These are phyloP conservation scores for Denticeps clupeoides DNA, from an alignment of 2,797 vertebrate genomes.

Conservation along the genomic window DNA sequence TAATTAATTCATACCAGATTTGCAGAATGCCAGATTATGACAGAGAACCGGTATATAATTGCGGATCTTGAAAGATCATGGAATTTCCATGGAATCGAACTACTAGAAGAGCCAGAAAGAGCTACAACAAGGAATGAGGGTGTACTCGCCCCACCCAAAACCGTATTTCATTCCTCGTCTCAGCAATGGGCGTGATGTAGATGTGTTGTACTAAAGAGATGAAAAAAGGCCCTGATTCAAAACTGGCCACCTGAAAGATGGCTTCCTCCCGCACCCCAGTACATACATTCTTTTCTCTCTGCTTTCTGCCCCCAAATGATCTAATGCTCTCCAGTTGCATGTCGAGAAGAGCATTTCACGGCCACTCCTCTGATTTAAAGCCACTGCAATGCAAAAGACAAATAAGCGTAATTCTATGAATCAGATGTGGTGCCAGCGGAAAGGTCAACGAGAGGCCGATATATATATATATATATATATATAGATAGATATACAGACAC, in stretches of 20 bases:
- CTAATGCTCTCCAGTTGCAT: slow-evolving; percentile 50
- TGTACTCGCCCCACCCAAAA: too few species aligned
- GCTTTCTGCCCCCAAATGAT: slow-evolving; percentile 42
- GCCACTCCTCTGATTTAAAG: slow-evolving; percentile 45
- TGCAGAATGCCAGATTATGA: too few species aligned
- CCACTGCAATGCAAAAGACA: slow-evolving; percentile 4
- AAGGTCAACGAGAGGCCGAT: neutral
- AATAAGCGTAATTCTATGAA: slow-evolving; percentile 2
- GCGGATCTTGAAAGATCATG: too few species aligned
- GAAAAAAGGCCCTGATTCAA: neutral
- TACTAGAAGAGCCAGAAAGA: too few species aligned
- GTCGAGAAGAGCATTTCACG: slow-evolving; percentile 40
- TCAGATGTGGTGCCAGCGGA: slow-evolving; percentile 32
- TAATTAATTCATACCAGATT: too few species aligned
- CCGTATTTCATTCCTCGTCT: too few species aligned
- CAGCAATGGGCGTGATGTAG: neutral
- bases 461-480: too few species aligned
- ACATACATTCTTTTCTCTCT: slow-evolving; percentile 21
- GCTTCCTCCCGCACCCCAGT: slow-evolving; percentile 16
- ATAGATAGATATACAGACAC: too few species aligned
- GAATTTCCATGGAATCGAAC: too few species aligned
- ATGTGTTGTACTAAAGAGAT: too few species aligned
- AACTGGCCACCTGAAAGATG: neutral
- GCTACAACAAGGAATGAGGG: too few species aligned
- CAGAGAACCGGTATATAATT: too few species aligned